Base-by-base conservation (phyloP, 2,888 invertebrate genomes). In the Imbricaverruca yamaguchii region DNA sequence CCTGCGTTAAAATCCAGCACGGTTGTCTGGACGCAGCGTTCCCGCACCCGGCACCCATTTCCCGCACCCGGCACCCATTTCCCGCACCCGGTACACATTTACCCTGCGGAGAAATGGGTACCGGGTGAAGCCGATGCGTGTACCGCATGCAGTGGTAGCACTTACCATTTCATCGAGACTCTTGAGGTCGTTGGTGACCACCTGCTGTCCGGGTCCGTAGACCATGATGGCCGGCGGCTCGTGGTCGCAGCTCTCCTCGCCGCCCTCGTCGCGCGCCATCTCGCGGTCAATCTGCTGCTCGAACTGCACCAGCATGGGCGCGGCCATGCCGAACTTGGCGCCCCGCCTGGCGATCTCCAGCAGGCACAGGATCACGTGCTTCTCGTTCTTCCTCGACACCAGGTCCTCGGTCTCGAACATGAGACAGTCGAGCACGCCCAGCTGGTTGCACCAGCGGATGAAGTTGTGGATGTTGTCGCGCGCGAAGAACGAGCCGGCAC, bases 401-500 rank as follows among this genome's bases (percentile, higher is more conserved):
- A 98, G 90, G 88, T 98, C 97, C 87, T 98, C 97, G 13, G 97
- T 96, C 90, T 98, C 97, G 88, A 98, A 98, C 80, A 97, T 91
- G 18, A 98, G 91, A 87, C 96, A 96, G 88, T 97, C 97, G 83
- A 95, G 91, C 83, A 96, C 93, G 74, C 92, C 92, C 80, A 95
- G 89, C 85, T 90, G 90, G 80, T 93, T 89, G 88, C 95, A 95
- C 95, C 95, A 96, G 80, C 81, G 57, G 85, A 98, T 97, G 88
- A 97, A 98, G 89, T 97, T 97, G 86, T 96, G 95, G 15, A 98
- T 93, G 88, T 98, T 98, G 89, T 98, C 98, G 86, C 97, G 91
- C 63, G 97, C 93, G 88, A 96, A 95, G 82, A 83, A 83, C 65
- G 83, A 83, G 3, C 83, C 83, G 23, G 82, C 81, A 25, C 80